A percentile compares a stretch with the other conserved stretches of the same genome.
Conservation (phyloP, 2,888 invertebrate species). For the Lepidocyrtinus sp. region DNA sequence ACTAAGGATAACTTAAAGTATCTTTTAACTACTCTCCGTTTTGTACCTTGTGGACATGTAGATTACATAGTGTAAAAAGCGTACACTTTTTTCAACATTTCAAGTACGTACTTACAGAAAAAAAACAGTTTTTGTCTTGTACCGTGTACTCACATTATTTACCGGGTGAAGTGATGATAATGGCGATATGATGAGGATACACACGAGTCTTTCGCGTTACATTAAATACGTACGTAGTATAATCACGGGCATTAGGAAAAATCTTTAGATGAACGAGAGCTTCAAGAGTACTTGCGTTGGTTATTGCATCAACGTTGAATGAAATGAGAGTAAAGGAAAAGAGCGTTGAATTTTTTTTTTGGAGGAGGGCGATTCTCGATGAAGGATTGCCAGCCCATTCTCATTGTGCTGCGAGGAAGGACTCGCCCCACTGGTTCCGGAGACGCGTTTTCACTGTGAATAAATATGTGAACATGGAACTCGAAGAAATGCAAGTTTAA, state of each 20-base stretch:
- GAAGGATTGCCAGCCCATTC: slow-evolving; percentile 70
- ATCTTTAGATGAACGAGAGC: no score
- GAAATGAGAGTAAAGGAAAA: slow-evolving; percentile 31
- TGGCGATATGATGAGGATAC: neutral
- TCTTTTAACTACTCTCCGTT: neutral
- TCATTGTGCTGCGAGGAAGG: slow-evolving; percentile 68
- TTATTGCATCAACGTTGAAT: no score
- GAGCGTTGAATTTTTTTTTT: slow-evolving; percentile 41
- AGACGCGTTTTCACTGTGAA: slow-evolving; percentile 59
- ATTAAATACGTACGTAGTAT: neutral
- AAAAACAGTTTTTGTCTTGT: neutral
- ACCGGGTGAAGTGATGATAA: neutral
- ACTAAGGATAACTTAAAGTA: slow-evolving; percentile 17
- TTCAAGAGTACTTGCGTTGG: no score
- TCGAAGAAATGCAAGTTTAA: no score
- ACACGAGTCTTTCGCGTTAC: neutral
- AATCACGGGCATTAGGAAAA: neutral
- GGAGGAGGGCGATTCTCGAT: slow-evolving; percentile 64
- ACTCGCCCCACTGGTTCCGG: slow-evolving; percentile 68
- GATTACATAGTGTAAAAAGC: neutral
- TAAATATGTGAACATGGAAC: no score
- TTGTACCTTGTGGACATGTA: slow-evolving; percentile 9
- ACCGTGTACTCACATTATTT: neutral
- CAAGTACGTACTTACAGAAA: neutral
- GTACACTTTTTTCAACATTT: no score